Percentiles rank a stretch among this genome's conserved stretches.
Conservation (phyloP, 2,113 vertebrate genomes). For the Indicator maculatus region DNA sequence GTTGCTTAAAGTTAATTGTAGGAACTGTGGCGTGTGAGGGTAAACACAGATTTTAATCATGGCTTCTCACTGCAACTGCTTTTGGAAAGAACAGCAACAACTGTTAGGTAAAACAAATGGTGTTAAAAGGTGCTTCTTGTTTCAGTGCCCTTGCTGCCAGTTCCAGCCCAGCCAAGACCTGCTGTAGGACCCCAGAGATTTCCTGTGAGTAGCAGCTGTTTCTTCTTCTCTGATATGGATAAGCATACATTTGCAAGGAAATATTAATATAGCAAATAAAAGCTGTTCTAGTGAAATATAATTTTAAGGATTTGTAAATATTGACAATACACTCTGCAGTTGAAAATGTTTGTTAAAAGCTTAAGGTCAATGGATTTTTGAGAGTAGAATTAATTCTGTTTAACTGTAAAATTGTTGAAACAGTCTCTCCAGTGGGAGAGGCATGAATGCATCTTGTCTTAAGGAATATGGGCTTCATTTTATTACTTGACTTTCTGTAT, state of each 20-base stretch:
- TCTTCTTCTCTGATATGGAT: constrained; percentile 74
- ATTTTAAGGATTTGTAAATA: constrained; percentile 86
- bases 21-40: neutral
- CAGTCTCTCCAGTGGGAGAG: constrained; percentile 64
- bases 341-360: constrained; percentile 86
- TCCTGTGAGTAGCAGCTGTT: constrained; percentile 92
- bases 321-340: constrained; percentile 81
- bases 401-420: constrained; percentile 78
- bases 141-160: constrained; percentile 95
- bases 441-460: constrained; percentile 40
- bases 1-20: constrained; percentile 31
- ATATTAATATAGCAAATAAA: constrained; percentile 83
- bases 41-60: neutral
- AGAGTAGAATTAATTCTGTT: constrained; percentile 80
- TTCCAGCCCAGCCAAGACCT: constrained; percentile 94
- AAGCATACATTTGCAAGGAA: constrained; percentile 77
- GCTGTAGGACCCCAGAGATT: constrained; percentile 95
- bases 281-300: constrained; percentile 76
- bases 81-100: constrained; percentile 1
- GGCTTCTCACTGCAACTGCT: neutral
- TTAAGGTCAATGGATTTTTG: constrained; percentile 81
- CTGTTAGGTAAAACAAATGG: constrained; percentile 35
- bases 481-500: constrained; percentile 34
- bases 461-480: constrained; percentile 60
- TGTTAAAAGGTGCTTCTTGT: constrained; percentile 72